Conservation (phyloP, 2,888 invertebrate species). For the Uloborus plumipes region DNA sequence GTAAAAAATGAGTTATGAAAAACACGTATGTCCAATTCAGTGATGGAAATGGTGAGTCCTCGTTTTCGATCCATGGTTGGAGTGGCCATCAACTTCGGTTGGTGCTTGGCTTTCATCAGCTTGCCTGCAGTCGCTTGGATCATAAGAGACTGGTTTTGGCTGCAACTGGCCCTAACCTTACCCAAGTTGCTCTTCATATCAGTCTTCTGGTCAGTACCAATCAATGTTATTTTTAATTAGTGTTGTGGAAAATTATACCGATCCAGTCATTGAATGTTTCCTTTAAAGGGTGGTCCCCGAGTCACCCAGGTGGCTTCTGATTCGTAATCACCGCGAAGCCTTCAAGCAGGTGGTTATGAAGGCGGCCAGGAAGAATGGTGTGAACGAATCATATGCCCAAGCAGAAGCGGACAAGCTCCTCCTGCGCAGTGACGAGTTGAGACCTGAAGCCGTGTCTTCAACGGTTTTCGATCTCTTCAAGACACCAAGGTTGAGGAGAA, state of each 20-base stretch:
- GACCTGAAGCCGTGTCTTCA: conserved; percentile 4
- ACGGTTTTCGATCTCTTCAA: conserved; percentile 52
- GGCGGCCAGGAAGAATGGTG: conserved; percentile 42
- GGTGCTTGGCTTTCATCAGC: conserved; percentile 56
- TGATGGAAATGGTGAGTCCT: conserved; percentile 62
- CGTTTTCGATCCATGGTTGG: conserved; percentile 45
- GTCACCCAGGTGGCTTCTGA: conserved; percentile 59
- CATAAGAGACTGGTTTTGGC: conserved; percentile 60
- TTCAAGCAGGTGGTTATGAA: conserved; percentile 28
- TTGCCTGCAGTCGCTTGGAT: conserved; percentile 58
- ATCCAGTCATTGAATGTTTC: neutral
- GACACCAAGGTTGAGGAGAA: conserved; percentile 47
- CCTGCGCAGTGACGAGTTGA: conserved; percentile 36
- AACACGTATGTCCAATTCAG: conserved; percentile 1
- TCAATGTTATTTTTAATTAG: neutral
- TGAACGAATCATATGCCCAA: conserved; percentile 2
- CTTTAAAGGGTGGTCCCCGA: conserved; percentile 50
- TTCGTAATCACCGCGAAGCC: conserved; percentile 21
- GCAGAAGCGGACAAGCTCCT: conserved; percentile 43
- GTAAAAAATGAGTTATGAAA: no score
- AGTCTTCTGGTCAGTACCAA: conserved; percentile 48
- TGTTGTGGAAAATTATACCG: no score
- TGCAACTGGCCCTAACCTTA: conserved; percentile 51
- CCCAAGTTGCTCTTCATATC: conserved; percentile 53
- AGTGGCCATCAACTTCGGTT: conserved; percentile 58